These are phyloP conservation scores for Syngnathus rostellatus DNA, from an alignment of 2,797 vertebrate species.

Conservation along the genomic window DNA sequence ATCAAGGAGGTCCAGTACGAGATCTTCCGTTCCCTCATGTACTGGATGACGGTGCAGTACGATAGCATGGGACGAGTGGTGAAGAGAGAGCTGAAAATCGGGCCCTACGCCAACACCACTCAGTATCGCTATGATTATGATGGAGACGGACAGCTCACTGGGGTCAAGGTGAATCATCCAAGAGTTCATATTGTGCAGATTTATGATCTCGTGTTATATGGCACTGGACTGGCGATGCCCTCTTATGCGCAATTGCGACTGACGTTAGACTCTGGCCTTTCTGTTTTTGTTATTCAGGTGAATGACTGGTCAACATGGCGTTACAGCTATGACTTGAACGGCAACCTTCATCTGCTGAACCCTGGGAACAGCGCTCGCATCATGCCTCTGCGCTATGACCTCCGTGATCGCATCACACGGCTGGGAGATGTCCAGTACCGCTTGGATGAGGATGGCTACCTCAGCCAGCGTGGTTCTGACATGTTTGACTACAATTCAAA, in stretches of 20 bases:
- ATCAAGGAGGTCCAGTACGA: conserved; percentile 99
- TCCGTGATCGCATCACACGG: conserved; percentile 91
- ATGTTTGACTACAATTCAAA: conserved; percentile 99
- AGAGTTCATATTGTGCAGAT: not conserved
- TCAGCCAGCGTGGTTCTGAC: conserved; percentile 87
- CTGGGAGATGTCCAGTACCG: conserved; percentile 94
- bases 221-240: not conserved
- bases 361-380: conserved; percentile 90
- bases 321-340: conserved; percentile 96
- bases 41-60: conserved; percentile 99
- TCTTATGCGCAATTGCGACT: not conserved
- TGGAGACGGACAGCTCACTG: conserved; percentile 92
- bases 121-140: conserved; percentile 98
- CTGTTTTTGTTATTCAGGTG: conserved; percentile 52
- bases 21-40: conserved; percentile 98
- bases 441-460: conserved; percentile 90
- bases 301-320: conserved; percentile 98
- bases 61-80: conserved; percentile 98
- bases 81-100: conserved; percentile 94
- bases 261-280: not conserved
- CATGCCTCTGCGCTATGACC: conserved; percentile 92
- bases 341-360: conserved; percentile 93
- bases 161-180: conserved; percentile 70
- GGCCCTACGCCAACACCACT: conserved; percentile 96
- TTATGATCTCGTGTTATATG: not conserved